Base-by-base conservation (phyloP, 2,888 invertebrate genomes). In the Metopia argyrocephala region DNA sequence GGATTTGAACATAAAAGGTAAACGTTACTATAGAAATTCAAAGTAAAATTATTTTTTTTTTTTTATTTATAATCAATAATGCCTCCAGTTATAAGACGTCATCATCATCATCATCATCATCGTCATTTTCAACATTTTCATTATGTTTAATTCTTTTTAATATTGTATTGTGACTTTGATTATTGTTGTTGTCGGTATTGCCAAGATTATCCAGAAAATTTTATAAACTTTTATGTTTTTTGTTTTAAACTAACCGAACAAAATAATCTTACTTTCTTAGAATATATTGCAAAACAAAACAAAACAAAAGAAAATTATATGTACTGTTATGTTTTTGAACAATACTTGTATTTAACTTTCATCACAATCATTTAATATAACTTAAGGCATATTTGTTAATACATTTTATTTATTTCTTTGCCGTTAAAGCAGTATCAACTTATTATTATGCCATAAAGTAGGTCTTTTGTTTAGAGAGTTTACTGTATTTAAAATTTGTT, bases 71-170 rank as follows among this genome's bases (percentile, higher is more conserved):
- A 21, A 57, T 59, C 48, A 45, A 65, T 64, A 45, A 15, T n/a
- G 18, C 70, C 57, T 28, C 12, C 27, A 70, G 59, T 50, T 52
- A 28, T 62, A 62, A 76, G 52, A 45, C 46, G 54, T 76, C 68
- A 54, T 12, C 61, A 45, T 50, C 50, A 20, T 15, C 23, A n/a
- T n/a, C n/a, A n/a, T n/a, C n/a, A n/a, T n/a, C n/a, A n/a, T n/a
- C n/a, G n/a, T n/a, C n/a, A n/a, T n/a, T n/a, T n/a, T n/a, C n/a
- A n/a, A n/a, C n/a, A n/a, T n/a, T n/a, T n/a, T n/a, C n/a, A n/a
- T n/a, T n/a, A n/a, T n/a, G n/a, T n/a, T n/a, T n/a, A n/a, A n/a
- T n/a, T n/a, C n/a, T n/a, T n/a, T n/a, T n/a, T n/a, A n/a, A n/a
- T n/a, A n/a, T n/a, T n/a, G n/a, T n/a, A n/a, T n/a, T n/a, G n/a